A percentile compares a stretch with the other conserved stretches of the same genome.
Evolutionary conservation across 1,140 invertebrate genomes (phyloP).

Genomic region (Apis laboriosa): DNA sequence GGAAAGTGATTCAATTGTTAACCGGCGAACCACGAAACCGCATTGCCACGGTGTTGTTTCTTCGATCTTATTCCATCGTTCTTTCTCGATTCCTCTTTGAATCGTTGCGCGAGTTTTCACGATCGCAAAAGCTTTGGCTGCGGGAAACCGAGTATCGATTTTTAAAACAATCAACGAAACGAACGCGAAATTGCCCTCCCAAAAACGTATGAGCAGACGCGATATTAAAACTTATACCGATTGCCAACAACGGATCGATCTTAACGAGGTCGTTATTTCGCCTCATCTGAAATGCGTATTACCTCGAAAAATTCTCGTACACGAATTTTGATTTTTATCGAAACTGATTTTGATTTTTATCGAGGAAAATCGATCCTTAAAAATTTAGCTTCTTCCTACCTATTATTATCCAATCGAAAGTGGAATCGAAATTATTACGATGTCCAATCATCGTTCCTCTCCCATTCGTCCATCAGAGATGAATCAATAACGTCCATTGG

Average conservation of each 20-base stretch:
- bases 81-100: not conserved
- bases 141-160: not conserved
- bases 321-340: too few species aligned
- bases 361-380: too few species aligned
- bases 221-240: too few species aligned
- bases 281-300: too few species aligned
- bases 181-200: not conserved
- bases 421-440: too few species aligned
- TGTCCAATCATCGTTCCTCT: not conserved
- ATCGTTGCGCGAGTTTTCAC: not conserved
- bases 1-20: slow-evolving; percentile 21
- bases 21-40: slow-evolving; percentile 3
- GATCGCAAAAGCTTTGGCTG: slow-evolving; percentile 35
- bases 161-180: not conserved
- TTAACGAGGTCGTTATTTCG: too few species aligned
- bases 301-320: too few species aligned
- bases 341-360: too few species aligned
- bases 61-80: not conserved
- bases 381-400: too few species aligned
- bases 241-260: too few species aligned
- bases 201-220: too few species aligned
- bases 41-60: not conserved
- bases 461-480: not conserved
- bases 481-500: not conserved
- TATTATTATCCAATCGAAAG: too few species aligned